Evolutionary conservation across 2,113 vertebrate species (phyloP), one percentile per base, ranked within the genome.

Genomic region (Salvator merianae): DNA sequence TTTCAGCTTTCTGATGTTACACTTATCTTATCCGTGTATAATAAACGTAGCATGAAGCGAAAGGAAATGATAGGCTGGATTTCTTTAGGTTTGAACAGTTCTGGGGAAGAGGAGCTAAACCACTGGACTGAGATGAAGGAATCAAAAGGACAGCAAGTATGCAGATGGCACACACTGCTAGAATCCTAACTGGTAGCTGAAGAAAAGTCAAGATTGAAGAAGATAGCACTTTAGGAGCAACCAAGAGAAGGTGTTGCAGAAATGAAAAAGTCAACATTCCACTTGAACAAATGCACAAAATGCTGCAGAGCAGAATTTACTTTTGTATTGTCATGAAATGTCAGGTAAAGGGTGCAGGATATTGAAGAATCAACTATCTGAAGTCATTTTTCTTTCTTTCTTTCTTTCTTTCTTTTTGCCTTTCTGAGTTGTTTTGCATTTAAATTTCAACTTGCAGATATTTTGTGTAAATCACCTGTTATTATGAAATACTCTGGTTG

Each of bases 21-120:
- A 0, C 98, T 99, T 86, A 99, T 99, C 91, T 95, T 99, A 30
- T 99, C 99, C 2, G 98, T 99, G 71, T 99, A 99, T 93, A 99
- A 98, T 91, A 99, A 98, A 83, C 98, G 99, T 95, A 99, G 98
- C 96, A 99, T 99, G 97, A 99, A 99, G 81, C 96, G 99, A 2
- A 99, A 98, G 90, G 99, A 99, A 96, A 98, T 99, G 98, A 98
- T 99, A 88, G 99, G 99, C 86, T 99, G 98, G 98, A 98, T 99
- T 94, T 99, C 98, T 28, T 93, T 99, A 78, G 99, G 99, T 88
- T 97, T 99, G 89, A 99, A 99, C 97, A 99, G 98, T 96, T 99
- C 98, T 10, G 98, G 98, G 40, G 98, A 99, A 92, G 98, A 99
- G 8, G 98, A 99, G 88, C 97, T 99, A 84, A 97, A 93, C 76